phyloP scores from a whole-genome alignment of 2,888 invertebrate genomes.

The Suillia variegata region DNA sequence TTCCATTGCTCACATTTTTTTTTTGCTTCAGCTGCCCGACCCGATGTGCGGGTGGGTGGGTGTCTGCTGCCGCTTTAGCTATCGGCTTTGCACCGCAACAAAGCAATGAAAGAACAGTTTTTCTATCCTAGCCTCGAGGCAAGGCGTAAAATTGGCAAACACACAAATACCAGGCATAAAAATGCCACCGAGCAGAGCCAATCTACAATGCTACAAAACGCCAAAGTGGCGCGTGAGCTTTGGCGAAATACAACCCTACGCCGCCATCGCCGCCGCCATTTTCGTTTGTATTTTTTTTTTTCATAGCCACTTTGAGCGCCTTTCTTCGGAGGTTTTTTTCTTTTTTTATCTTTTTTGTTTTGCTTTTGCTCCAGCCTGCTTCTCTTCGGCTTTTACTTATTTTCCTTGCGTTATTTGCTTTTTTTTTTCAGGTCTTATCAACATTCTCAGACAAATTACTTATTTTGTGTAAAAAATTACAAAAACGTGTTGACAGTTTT shows the following conservation, averaged over 20 bases:
- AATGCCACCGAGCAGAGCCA: neutral
- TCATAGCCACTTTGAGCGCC: too few species aligned
- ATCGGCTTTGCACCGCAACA: neutral
- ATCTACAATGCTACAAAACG: too few species aligned
- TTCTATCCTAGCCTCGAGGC: neutral
- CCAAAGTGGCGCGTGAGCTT: neutral
- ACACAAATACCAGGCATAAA: neutral
- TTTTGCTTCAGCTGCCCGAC: too few species aligned
- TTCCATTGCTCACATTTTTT: neutral
- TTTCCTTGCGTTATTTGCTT: too few species aligned
- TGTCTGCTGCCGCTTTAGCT: neutral
- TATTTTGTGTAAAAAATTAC: slow-evolving; percentile 26
- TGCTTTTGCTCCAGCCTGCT: neutral
- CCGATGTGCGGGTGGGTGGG: too few species aligned
- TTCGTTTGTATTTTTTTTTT: neutral
- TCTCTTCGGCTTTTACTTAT: neutral
- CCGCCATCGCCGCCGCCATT: neutral
- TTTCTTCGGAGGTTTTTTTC: too few species aligned
- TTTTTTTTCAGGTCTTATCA: neutral
- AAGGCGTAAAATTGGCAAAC: slow-evolving; percentile 2
- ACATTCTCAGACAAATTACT: slow-evolving; percentile 1
- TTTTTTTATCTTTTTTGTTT: too few species aligned
- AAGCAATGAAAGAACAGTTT: neutral
- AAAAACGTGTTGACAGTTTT: slow-evolving; percentile 39
- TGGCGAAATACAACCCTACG: neutral